phyloP scores from a whole-genome alignment of 1,140 invertebrate species.

The Littorina saxatilis region DNA sequence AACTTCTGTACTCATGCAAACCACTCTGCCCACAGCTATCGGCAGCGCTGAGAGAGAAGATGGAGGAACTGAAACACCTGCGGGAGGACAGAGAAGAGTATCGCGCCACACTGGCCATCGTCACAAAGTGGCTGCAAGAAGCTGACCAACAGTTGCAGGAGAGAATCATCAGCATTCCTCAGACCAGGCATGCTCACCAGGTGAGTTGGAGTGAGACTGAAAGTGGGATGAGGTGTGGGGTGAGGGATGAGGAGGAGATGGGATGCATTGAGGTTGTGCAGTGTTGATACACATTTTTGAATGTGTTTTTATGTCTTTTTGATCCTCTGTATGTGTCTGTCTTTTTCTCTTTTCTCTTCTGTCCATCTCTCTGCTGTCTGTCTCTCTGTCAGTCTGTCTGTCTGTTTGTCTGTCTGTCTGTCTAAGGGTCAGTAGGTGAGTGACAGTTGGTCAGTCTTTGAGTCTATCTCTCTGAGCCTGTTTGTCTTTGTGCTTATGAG shows the following conservation, averaged over 20 bases:
- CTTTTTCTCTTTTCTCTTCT: background rate
- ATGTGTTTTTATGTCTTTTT: background rate
- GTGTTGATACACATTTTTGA: background rate
- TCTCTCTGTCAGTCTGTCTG: background rate
- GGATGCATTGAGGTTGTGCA: background rate
- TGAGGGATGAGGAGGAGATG: no score
- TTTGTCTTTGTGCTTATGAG: no score
- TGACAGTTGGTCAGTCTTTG: background rate
- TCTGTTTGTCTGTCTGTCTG: background rate
- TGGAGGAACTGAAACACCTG: slow-evolving; percentile 62
- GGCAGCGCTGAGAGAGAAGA: slow-evolving; percentile 54
- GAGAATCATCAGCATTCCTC: slow-evolving; percentile 55
- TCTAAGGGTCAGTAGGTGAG: background rate
- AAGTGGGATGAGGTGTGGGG: background rate
- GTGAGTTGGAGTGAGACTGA: slow-evolving; percentile 43
- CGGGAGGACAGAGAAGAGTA: slow-evolving; percentile 59
- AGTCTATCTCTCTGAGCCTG: no score
- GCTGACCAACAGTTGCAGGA: slow-evolving; percentile 61
- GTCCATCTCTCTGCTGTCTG: no score
- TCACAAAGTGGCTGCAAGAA: slow-evolving; percentile 59
- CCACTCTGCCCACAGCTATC: background rate
- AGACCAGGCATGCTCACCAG: slow-evolving; percentile 60
- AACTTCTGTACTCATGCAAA: no score
- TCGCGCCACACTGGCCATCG: slow-evolving; percentile 47
- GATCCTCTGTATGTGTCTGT: background rate